Conservation (phyloP, 2,888 invertebrate genomes). For the Hanleya hanleyi region DNA sequence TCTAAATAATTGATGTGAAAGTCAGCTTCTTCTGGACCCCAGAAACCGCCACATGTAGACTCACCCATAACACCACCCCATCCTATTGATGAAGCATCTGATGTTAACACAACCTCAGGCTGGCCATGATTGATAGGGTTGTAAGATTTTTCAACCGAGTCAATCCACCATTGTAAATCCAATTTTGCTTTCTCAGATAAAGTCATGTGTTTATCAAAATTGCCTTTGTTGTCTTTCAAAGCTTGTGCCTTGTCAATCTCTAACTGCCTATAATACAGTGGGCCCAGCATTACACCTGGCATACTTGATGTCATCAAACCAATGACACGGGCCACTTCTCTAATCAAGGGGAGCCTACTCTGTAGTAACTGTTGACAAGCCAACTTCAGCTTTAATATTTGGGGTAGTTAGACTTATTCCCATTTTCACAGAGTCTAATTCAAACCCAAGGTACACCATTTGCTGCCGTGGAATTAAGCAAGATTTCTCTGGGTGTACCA, state of each 20-base stretch:
- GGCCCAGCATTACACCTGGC: conserved; percentile 5
- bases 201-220: conserved; percentile 2
- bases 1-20: neutral
- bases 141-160: neutral
- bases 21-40: neutral
- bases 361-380: neutral
- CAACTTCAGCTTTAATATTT: neutral
- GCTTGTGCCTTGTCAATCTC: conserved; percentile 10
- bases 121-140: neutral
- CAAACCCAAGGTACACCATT: conserved; percentile 1
- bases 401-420: neutral
- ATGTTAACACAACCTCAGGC: neutral
- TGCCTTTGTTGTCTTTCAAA: neutral
- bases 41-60: neutral
- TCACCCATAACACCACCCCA: conserved; percentile 6
- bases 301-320: conserved; percentile 17
- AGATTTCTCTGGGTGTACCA: conserved; percentile 16
- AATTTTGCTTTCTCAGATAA: neutral
- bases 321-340: neutral
- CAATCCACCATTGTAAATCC: conserved; percentile 14
- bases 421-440: conserved; percentile 6
- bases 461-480: neutral
- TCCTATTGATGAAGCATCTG: conserved; percentile 5
- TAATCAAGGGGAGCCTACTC: neutral
- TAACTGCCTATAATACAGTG: conserved; percentile 13